Conservation (phyloP, 2,113 vertebrate species). For the Riparia riparia region DNA sequence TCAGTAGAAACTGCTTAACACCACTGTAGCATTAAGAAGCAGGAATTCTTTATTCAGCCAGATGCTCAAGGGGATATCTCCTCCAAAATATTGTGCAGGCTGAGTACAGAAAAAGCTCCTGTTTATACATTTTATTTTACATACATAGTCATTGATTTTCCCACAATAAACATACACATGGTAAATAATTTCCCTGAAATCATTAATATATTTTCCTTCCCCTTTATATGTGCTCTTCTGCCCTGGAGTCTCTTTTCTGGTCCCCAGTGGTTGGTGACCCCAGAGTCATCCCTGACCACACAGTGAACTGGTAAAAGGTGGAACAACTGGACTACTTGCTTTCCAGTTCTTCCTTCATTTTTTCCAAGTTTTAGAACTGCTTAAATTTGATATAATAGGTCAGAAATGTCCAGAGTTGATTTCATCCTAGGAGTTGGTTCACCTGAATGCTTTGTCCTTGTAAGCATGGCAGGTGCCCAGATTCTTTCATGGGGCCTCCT, state of each 20-base stretch:
- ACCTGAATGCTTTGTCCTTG: neutral
- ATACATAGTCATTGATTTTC: neutral
- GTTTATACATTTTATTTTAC: neutral
- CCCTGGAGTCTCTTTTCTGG: neutral
- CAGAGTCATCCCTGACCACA: neutral
- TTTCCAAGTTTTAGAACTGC: neutral
- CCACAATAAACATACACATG: neutral
- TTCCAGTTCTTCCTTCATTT: neutral
- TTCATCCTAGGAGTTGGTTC: neutral
- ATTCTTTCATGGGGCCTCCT: neutral
- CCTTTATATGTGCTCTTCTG: accelerated
- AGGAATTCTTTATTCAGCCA: neutral
- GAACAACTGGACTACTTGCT: neutral
- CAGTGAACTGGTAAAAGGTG: neutral
- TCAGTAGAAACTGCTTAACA: neutral
- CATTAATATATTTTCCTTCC: neutral
- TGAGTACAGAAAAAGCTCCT: neutral
- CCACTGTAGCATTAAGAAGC: neutral
- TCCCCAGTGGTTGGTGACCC: neutral
- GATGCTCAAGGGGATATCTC: neutral
- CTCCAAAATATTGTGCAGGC: neutral
- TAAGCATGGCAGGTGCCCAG: neutral
- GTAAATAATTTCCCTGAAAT: neutral
- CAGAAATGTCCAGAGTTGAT: neutral
- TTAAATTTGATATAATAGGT: neutral